Base-by-base conservation (phyloP, 2,888 invertebrate genomes). In the Trisateles emortualis region DNA sequence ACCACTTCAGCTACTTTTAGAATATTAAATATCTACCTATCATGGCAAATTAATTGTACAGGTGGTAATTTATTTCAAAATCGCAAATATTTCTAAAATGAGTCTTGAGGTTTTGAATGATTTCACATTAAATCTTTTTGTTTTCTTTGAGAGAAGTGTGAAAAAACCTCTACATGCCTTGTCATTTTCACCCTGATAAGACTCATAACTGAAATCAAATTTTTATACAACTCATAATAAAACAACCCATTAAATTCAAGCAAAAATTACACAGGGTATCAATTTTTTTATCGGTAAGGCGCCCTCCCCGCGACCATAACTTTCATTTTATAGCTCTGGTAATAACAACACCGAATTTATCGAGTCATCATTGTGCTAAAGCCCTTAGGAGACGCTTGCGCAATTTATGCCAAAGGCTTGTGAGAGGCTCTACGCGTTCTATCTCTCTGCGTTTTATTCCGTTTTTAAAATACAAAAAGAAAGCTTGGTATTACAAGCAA, bases 221-320 rank as follows among this genome's bases (percentile, higher is more conserved):
- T 63, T 59, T 59, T 47, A 52, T 38, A 13, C 30, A 5, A 33
- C 8, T 57, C 61, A 59, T 52, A 63, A 59, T 75, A 73, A 80
- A 78, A 72, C 66, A 68, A 70, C 65, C 72, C 70, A 77, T 81
- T 65, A 81, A 76, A 71, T 68, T 68, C 52, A 70, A 62, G 72
- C 71, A 74, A 75, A 78, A 79, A 80, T 80, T 78, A 79, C 74
- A 69, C 58, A 59, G 51, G 45, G 67, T 78, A 79, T 77, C 72
- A 74, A 69, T 53, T 64, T 81, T 65, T 82, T 81, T 83, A 76
- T 65, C 64, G 75, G 45, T 54, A 61, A 73, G 62, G 64, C 75
- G 73, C 73, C 66, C 63, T 65, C 64, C 63, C 74, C 76, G 66
- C 64, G 65, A 54, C 71, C 52, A 74, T 79, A 79, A 78, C 66